These are phyloP conservation scores for Sebastes goodei DNA, from an alignment of 2,797 vertebrate genomes.

Conservation along the genomic window DNA sequence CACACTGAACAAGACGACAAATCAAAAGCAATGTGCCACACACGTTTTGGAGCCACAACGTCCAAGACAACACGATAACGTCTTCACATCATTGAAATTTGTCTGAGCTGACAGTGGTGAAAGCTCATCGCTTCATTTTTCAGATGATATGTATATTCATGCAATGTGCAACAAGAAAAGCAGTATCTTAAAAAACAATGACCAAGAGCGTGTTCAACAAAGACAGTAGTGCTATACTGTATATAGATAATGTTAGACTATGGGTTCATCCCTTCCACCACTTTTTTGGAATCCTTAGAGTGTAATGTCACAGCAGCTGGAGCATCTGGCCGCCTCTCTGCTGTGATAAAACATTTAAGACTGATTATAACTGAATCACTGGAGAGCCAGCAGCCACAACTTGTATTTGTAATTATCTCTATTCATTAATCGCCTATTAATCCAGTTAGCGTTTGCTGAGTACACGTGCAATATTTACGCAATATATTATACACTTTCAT, in stretches of 20 bases:
- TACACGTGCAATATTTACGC: background rate
- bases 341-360: constrained; percentile 26
- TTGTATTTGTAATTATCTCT: background rate
- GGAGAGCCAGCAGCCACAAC: background rate
- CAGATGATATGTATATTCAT: background rate
- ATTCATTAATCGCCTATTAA: background rate
- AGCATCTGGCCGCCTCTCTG: background rate
- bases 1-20: background rate
- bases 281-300: background rate
- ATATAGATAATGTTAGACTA: background rate
- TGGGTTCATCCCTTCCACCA: background rate
- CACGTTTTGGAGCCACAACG: background rate
- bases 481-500: background rate
- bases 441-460: background rate
- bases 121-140: background rate
- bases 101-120: background rate
- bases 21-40: constrained; percentile 4
- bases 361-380: constrained; percentile 16
- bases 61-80: background rate
- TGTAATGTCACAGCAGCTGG: background rate
- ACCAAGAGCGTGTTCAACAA: background rate
- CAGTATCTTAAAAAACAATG: background rate
- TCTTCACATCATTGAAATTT: background rate
- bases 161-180: background rate
- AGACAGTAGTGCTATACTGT: background rate